Percentiles rank a stretch among this genome's conserved stretches.
Conservation (phyloP, 2,888 invertebrate genomes). For the Dryomyza anilis region DNA sequence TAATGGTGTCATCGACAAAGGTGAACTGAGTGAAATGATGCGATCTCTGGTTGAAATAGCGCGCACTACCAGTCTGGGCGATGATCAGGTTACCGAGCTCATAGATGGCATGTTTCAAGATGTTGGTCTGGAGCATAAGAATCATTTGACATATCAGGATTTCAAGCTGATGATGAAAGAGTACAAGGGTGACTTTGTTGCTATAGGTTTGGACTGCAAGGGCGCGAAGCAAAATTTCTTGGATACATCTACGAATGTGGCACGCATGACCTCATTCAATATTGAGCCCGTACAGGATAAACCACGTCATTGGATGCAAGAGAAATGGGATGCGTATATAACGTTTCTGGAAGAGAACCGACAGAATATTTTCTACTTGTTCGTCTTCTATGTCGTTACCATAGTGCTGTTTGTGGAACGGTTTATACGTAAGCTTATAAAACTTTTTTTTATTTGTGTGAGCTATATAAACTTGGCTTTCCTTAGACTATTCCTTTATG, state of each 20-base stretch:
- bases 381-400: constrained; percentile 93
- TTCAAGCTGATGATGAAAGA: constrained; percentile 97
- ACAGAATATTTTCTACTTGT: constrained; percentile 93
- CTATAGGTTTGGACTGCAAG: constrained; percentile 92
- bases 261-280: constrained; percentile 93
- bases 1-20: constrained; percentile 92
- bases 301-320: constrained; percentile 71
- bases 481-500: constrained; percentile 90
- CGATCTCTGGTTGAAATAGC: constrained; percentile 92
- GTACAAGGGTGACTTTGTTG: constrained; percentile 93
- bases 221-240: constrained; percentile 94
- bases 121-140: constrained; percentile 87
- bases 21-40: constrained; percentile 91
- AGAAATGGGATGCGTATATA: constrained; percentile 85
- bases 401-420: constrained; percentile 92
- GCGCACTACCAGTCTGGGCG: constrained; percentile 85
- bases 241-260: constrained; percentile 92
- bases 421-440: constrained; percentile 78
- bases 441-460: background rate
- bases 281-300: constrained; percentile 81
- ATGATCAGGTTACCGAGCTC: constrained; percentile 88
- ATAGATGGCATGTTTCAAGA: constrained; percentile 95
- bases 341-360: constrained; percentile 95
- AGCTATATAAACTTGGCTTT: background rate
- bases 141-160: constrained; percentile 87